Percentiles rank a stretch among this genome's conserved stretches.
Evolutionary conservation across 2,797 vertebrate genomes (phyloP).

Genomic region (Paramormyrops hopkinsi): DNA sequence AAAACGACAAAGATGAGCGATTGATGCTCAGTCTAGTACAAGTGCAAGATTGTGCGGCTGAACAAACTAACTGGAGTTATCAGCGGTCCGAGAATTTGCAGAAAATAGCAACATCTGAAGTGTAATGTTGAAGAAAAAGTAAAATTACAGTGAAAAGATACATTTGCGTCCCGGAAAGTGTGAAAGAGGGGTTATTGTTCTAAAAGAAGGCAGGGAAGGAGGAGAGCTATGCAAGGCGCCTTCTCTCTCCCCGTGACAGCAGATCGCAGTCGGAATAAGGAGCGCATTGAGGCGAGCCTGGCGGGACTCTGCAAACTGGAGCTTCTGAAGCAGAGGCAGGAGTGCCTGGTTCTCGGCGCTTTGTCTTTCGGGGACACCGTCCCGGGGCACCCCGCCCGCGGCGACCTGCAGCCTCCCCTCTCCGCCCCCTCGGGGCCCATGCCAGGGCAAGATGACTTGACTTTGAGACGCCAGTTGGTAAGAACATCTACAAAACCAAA

Average conservation of each 20-base stretch:
- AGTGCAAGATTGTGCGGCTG: conserved; percentile 29
- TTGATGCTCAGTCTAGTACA: not conserved
- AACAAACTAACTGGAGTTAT: conserved; percentile 28
- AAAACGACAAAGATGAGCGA: conserved; percentile 17
- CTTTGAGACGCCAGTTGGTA: conserved; percentile 69
- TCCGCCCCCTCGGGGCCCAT: conserved; percentile 47
- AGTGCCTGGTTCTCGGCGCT: conserved; percentile 75
- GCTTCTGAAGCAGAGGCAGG: conserved; percentile 75
- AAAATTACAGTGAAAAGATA: conserved; percentile 16
- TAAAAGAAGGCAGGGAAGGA: not conserved
- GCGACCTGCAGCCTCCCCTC: conserved; percentile 38
- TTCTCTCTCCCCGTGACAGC: conserved; percentile 69
- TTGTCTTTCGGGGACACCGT: conserved; percentile 61
- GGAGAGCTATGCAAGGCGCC: conserved; percentile 63
- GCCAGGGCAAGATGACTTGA: conserved; percentile 65
- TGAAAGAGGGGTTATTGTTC: not conserved
- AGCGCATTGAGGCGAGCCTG: conserved; percentile 75
- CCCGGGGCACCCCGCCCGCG: conserved; percentile 42
- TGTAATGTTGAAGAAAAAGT: conserved; percentile 14
- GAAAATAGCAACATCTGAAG: not conserved
- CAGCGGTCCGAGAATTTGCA: not conserved
- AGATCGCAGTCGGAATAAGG: conserved; percentile 73
- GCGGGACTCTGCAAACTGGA: conserved; percentile 78
- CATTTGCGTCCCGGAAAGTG: not conserved
- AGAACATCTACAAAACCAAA: conserved; percentile 29